Evolutionary conservation across 1,140 invertebrate genomes (phyloP).

Genomic region (Sycophaga agraensis): DNA sequence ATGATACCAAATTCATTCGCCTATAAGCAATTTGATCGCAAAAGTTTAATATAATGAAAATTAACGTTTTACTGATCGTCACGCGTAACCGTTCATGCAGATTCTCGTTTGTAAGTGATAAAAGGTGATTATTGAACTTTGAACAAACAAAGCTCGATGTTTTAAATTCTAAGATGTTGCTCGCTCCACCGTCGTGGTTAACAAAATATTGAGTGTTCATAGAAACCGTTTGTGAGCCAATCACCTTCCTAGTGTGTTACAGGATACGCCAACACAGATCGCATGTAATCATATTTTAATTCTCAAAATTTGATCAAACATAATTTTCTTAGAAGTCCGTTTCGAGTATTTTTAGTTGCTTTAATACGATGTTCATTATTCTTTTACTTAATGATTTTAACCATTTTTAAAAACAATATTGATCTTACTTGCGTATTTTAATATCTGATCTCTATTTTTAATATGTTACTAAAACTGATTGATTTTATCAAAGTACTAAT

Average conservation of each 20-base stretch:
- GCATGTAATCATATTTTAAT: neutral
- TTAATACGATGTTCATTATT: neutral
- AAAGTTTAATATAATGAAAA: too few species aligned
- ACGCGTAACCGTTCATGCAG: neutral
- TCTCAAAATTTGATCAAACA: neutral
- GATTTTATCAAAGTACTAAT: too few species aligned
- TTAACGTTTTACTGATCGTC: too few species aligned
- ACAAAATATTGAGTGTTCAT: neutral
- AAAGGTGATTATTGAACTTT: neutral
- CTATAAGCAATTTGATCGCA: too few species aligned
- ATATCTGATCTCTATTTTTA: neutral
- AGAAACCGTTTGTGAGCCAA: neutral
- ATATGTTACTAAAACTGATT: too few species aligned
- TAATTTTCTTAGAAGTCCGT: neutral
- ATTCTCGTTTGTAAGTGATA: neutral
- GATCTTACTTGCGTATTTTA: too few species aligned
- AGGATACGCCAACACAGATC: too few species aligned
- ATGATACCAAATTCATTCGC: too few species aligned
- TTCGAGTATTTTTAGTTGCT: neutral
- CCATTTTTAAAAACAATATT: too few species aligned
- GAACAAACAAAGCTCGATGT: neutral
- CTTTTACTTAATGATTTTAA: neutral
- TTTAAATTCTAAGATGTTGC: slow-evolving; percentile 9
- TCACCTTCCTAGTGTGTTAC: too few species aligned
- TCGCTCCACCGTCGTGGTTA: neutral